These are phyloP conservation scores for Petrocephalus schoutedeni DNA, from an alignment of 2,797 vertebrate species.

Conservation along the genomic window DNA sequence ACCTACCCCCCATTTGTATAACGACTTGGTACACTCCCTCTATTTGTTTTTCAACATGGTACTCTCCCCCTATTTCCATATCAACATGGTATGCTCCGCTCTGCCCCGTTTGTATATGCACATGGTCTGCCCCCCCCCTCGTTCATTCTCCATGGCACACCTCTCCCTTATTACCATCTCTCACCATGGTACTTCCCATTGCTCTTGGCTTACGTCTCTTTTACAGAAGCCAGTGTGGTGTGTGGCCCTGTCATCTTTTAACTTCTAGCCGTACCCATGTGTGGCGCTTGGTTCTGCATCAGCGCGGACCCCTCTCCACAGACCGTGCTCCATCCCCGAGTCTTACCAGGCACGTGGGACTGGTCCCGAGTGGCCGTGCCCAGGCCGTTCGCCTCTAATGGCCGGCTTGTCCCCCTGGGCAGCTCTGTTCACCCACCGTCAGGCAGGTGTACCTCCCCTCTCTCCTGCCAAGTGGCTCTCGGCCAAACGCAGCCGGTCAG, in stretches of 20 bases:
- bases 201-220: background rate
- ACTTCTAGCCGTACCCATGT: background rate
- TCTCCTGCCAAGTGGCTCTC: background rate
- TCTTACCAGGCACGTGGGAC: background rate
- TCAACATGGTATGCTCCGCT: background rate
- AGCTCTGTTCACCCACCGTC: constrained; percentile 2
- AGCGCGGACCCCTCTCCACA: background rate
- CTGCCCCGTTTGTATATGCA: too few species aligned
- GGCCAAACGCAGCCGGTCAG: background rate
- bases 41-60: background rate
- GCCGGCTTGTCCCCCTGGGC: background rate
- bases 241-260: background rate
- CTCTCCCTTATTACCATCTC: background rate
- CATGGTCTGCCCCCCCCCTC: background rate
- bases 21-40: background rate
- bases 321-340: background rate
- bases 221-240: background rate
- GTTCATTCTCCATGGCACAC: background rate
- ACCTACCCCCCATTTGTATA: background rate
- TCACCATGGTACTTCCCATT: background rate
- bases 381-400: background rate
- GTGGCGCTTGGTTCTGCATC: background rate
- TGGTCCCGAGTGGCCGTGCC: background rate
- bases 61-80: background rate
- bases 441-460: background rate